Evolutionary conservation across 2,113 vertebrate species (phyloP).

Genomic region (Spea bombifrons): DNA sequence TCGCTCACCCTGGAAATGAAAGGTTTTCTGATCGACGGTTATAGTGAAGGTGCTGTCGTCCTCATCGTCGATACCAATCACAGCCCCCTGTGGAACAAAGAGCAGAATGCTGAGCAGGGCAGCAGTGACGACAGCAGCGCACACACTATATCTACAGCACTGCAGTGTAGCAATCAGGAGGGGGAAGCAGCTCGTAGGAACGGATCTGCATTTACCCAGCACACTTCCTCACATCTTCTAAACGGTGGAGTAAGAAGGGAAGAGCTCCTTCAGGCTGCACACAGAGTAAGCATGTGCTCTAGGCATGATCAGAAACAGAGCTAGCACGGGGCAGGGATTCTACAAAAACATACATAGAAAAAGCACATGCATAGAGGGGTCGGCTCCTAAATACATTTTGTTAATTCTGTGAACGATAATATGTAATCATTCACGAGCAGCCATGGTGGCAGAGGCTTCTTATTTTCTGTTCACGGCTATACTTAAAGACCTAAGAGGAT

Average conservation of each 20-base stretch:
- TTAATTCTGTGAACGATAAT: too few relatives aligned
- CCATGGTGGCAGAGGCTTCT: too few relatives aligned
- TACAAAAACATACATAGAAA: too few relatives aligned
- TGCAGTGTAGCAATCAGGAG: conserved; percentile 45
- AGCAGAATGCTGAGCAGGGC: conserved; percentile 79
- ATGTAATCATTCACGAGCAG: too few relatives aligned
- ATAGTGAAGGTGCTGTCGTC: conserved; percentile 99
- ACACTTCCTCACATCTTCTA: not conserved
- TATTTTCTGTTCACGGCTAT: too few relatives aligned
- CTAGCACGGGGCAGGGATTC: too few relatives aligned
- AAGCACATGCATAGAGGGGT: too few relatives aligned
- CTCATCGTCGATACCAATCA: conserved; percentile 99
- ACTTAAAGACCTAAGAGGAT: too few relatives aligned
- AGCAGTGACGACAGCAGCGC: conserved; percentile 83
- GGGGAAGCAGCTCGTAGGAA: not conserved
- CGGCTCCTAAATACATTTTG: too few relatives aligned
- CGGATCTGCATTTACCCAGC: conserved; percentile 15
- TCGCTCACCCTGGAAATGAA: conserved; percentile 98
- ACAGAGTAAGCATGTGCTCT: not conserved
- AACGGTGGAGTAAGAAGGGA: not conserved
- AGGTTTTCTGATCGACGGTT: conserved; percentile 99
- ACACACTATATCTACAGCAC: conserved; percentile 66
- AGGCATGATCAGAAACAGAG: too few relatives aligned
- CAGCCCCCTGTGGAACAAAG: conserved; percentile 95
- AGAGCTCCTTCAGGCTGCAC: not conserved